Conservation (phyloP, 1,140 invertebrate genomes). For the Drosophila varians region DNA sequence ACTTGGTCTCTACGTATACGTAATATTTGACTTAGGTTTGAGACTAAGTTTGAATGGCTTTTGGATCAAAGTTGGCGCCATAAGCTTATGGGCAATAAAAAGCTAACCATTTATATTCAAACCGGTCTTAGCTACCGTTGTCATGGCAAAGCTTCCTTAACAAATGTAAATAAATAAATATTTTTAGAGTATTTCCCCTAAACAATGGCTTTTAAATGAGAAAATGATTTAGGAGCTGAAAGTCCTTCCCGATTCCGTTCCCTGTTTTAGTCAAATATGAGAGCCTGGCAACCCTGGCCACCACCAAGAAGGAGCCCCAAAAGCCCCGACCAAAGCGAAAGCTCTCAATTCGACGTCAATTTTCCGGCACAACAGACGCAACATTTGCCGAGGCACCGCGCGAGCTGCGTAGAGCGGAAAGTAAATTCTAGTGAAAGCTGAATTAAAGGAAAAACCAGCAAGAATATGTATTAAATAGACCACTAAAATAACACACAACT, state of each 20-base stretch:
- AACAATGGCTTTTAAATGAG: not conserved
- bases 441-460: constrained; percentile 6
- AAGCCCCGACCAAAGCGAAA: constrained; percentile 57
- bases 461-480: constrained; percentile 19
- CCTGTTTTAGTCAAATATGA: no score
- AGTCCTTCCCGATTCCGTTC: no score
- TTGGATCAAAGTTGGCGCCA: not conserved
- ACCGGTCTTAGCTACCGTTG: not conserved
- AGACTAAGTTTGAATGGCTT: constrained; percentile 8
- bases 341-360: constrained; percentile 81
- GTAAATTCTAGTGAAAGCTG: constrained; percentile 40
- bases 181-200: not conserved
- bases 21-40: constrained; percentile 18
- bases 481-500: not conserved
- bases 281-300: constrained; percentile 37
- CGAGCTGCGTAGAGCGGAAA: constrained; percentile 51
- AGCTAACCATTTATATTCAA: not conserved
- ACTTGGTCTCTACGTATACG: not conserved
- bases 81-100: not conserved
- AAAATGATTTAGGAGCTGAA: no score
- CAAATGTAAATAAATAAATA: not conserved
- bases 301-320: constrained; percentile 42
- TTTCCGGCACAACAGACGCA: constrained; percentile 83
- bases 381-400: constrained; percentile 64
- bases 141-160: not conserved